A percentile compares a stretch with the other conserved stretches of the same genome.
Conservation (phyloP, 2,113 vertebrate species). For the Phaetusa simplex region DNA sequence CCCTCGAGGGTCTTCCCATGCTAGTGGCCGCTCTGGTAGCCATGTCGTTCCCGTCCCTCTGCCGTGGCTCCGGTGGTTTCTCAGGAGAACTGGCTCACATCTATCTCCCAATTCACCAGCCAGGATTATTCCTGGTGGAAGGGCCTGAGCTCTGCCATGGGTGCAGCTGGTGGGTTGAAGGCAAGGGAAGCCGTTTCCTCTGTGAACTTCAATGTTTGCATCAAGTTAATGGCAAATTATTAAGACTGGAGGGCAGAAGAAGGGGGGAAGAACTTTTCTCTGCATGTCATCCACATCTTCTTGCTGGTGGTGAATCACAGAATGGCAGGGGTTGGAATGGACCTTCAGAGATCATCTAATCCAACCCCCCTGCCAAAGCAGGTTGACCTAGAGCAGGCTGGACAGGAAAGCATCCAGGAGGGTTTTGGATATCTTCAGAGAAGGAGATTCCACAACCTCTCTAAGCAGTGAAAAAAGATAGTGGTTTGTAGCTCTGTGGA, state of each 20-base stretch:
- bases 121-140: neutral
- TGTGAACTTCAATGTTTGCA: neutral
- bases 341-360: neutral
- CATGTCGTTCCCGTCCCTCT: fast-evolving
- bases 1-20: neutral
- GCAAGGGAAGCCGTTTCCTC: neutral
- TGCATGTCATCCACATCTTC: neutral
- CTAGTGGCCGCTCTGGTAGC: fast-evolving
- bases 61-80: fast-evolving
- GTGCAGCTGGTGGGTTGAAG: neutral
- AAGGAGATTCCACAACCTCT: neutral
- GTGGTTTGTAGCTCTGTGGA: neutral
- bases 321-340: neutral
- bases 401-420: neutral
- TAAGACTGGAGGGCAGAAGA: neutral
- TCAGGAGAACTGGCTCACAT: fast-evolving
- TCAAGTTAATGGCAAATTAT: fast-evolving
- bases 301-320: neutral
- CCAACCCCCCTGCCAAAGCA: neutral
- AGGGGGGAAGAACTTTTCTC: neutral
- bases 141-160: neutral
- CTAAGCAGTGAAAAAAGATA: neutral
- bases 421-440: neutral
- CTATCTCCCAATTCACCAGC: neutral
- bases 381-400: neutral